Conservation (phyloP, 2,113 vertebrate species). For the Pelobates fuscus region DNA sequence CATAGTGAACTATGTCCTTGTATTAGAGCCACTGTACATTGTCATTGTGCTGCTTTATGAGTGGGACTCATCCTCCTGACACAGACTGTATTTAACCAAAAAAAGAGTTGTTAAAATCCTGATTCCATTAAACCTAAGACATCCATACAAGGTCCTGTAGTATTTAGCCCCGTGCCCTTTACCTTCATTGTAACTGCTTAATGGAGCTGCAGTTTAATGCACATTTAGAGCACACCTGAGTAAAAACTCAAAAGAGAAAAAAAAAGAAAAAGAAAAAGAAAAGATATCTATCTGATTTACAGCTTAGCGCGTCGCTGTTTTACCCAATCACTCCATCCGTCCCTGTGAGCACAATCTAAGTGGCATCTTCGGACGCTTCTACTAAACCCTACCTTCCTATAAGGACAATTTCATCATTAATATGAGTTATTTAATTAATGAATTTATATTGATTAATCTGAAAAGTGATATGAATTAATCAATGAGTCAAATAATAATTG, state of each 20-base stretch:
- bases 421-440: too few species aligned
- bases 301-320: conserved; percentile 76
- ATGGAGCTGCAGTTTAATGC: conserved; percentile 83
- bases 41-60: conserved; percentile 98
- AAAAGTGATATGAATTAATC: too few species aligned
- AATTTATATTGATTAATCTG: too few species aligned
- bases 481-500: too few species aligned
- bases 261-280: not conserved
- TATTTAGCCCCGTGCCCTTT: conserved; percentile 88
- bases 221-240: conserved; percentile 81
- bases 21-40: conserved; percentile 99
- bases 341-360: conserved; percentile 55
- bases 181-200: conserved; percentile 90
- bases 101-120: conserved; percentile 94
- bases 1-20: conserved; percentile 99
- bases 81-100: conserved; percentile 97
- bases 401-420: not conserved
- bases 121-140: conserved; percentile 91
- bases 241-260: conserved; percentile 71
- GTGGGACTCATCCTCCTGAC: conserved; percentile 94
- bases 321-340: conserved; percentile 70
- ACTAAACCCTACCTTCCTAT: not conserved
- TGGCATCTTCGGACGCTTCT: not conserved
- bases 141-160: conserved; percentile 88
- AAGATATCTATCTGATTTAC: conserved; percentile 70